These are phyloP conservation scores for Dolichallabes microphthalmus DNA, from an alignment of 2,113 vertebrate genomes.

Conservation along the genomic window DNA sequence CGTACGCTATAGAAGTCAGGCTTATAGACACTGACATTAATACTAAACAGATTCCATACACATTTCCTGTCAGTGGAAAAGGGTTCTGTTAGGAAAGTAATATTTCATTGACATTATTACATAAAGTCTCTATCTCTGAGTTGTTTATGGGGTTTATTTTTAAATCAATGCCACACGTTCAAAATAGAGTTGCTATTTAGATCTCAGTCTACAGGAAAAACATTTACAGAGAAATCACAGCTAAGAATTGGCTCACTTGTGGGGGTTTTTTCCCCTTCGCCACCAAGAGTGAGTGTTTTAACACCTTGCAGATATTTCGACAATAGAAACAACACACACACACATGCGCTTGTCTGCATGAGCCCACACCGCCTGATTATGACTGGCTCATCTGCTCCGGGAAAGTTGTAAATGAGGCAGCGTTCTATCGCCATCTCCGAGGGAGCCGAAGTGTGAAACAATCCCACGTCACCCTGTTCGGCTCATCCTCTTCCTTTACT, in stretches of 20 bases:
- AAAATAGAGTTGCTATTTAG: constrained; percentile 63
- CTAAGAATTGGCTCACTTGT: constrained; percentile 67
- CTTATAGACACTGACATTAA: not conserved
- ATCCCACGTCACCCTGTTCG: constrained; percentile 48
- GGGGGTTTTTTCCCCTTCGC: constrained; percentile 58
- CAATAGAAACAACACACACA: constrained; percentile 52
- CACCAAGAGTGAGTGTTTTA: constrained; percentile 65
- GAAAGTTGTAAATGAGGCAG: constrained; percentile 71
- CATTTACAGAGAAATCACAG: constrained; percentile 66
- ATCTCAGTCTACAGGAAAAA: constrained; percentile 52
- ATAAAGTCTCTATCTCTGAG: not conserved
- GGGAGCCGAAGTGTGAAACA: constrained; percentile 65
- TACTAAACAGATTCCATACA: not conserved
- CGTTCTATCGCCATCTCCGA: constrained; percentile 49
- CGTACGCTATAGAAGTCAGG: not conserved
- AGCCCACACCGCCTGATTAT: constrained; percentile 40
- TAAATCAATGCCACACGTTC: constrained; percentile 22
- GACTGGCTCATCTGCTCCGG: constrained; percentile 67
- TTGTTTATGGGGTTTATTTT: constrained; percentile 46
- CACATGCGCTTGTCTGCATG: not conserved
- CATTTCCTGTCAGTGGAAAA: not conserved
- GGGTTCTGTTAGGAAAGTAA: not conserved
- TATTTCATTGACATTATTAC: not conserved
- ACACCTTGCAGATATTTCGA: constrained; percentile 64
- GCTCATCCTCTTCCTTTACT: constrained; percentile 4